Conservation (phyloP, 2,797 vertebrate genomes). For the Mormyrops attenuatus region DNA sequence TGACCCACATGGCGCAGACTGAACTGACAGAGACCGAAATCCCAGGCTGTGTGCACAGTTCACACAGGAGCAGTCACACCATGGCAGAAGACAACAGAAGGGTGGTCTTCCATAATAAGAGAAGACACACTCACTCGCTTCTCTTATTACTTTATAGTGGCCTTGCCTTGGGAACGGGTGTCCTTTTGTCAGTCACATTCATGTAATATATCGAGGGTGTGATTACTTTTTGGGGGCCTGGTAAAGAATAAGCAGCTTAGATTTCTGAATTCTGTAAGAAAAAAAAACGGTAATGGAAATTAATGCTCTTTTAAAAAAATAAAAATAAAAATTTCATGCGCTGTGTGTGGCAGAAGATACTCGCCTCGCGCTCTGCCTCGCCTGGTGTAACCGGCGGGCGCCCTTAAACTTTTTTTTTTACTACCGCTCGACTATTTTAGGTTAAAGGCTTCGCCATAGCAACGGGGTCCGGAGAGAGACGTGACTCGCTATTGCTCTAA, state of each 20-base stretch:
- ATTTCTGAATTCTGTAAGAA: background rate
- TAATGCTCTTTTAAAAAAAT: background rate
- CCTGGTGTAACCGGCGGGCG: conserved; percentile 1
- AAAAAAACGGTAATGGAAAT: background rate
- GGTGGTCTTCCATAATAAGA: background rate
- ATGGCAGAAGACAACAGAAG: background rate
- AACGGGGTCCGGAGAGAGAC: background rate
- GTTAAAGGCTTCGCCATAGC: conserved; percentile 12
- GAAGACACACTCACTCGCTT: background rate
- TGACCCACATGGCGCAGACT: background rate
- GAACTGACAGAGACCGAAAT: background rate
- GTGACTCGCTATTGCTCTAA: background rate
- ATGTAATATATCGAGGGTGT: background rate
- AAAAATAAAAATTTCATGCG: background rate
- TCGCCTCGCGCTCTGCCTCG: background rate
- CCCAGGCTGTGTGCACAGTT: background rate
- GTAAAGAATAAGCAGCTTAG: conserved; percentile 2
- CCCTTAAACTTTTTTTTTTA: background rate
- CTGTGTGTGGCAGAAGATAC: background rate
- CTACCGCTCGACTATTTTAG: background rate
- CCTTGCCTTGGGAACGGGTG: background rate
- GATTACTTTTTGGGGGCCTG: background rate
- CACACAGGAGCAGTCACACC: background rate
- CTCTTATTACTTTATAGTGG: background rate
- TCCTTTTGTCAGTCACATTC: background rate